Base-by-base conservation (phyloP, 2,888 invertebrate species). In the Hecatera dysodea region DNA sequence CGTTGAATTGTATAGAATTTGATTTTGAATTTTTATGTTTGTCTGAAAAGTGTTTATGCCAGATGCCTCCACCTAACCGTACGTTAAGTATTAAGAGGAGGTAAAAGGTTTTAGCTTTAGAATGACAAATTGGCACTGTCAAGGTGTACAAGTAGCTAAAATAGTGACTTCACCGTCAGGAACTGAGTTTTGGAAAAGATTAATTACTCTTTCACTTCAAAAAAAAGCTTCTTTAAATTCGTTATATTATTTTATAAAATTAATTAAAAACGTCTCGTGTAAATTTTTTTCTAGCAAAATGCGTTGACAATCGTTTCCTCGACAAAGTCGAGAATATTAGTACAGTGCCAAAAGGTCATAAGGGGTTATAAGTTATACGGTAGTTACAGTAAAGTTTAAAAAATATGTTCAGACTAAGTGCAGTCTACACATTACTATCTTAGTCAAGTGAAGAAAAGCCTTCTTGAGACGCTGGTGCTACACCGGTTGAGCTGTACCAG, bases 321-420 rank as follows among this genome's bases (percentile, higher is more conserved):
- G 46, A 55, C 44, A 53, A 62, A 65, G 19, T 69, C 67, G 59
- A 71, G 29, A 36, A 36, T 44, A 44, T 66, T 29, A 57, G 27
- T 61, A 78, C 74, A 83, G 77, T 83, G 83, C 81, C 85, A 81
- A 62, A 24, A 22, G 1, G 68, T 75, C 75, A 53, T 42, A 33
- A 11, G 52, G 29, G 22, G 33, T 36, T 15, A 59, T 29, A 50
- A 59, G 62, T 61, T n/a, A 12, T 81, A 86, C 50, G 33, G 33
- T 33, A 33, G 2, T 44, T 61, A 88, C 85, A 82, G 89, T 89
- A 91, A 91, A 89, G 79, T 84, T 78, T 89, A 85, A 86, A 90
- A 91, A 90, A 89, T 50, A 81, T 88, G 85, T 42, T 90, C 87
- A 89, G 84, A 90, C 90, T 87, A 87, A 79, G 80, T 84, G 86